These are phyloP conservation scores for Otolemur crassicaudatus DNA, from an alignment of 2,797 vertebrate genomes.

Conservation along the genomic window DNA sequence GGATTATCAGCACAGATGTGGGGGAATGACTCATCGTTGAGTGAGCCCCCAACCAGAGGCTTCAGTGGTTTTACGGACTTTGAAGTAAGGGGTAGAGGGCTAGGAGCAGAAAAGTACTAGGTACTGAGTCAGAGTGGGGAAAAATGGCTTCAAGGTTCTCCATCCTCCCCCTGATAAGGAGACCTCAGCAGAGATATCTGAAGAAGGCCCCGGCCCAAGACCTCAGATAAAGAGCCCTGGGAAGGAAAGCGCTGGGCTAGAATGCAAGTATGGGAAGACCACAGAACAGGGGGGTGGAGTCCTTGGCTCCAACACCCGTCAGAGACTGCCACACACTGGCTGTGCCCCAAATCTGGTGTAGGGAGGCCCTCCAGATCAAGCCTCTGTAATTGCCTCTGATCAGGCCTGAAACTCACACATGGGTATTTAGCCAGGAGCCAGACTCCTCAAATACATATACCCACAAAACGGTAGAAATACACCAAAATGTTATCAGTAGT, in stretches of 20 bases:
- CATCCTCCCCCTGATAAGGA: not conserved
- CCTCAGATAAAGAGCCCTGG: not conserved
- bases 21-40: not conserved
- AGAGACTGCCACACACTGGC: not conserved
- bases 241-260: not conserved
- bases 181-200: not conserved
- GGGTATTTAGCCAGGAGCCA: not conserved
- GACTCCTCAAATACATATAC: not conserved
- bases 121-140: not conserved
- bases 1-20: not conserved
- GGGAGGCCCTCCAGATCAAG: too few relatives aligned
- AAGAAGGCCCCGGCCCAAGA: not conserved
- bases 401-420: not conserved
- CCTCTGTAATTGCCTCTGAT: not conserved
- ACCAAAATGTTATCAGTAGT: not conserved
- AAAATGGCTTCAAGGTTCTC: not conserved
- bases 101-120: not conserved
- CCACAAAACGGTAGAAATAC: not conserved
- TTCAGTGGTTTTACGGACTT: not conserved
- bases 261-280: not conserved
- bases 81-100: too few relatives aligned
- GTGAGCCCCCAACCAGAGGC: not conserved
- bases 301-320: not conserved
- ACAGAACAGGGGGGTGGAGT: not conserved
- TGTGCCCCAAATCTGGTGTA: accelerated